These are phyloP conservation scores for Cardiocondyla obscurior DNA, from an alignment of 1,140 invertebrate species.

Conservation along the genomic window DNA sequence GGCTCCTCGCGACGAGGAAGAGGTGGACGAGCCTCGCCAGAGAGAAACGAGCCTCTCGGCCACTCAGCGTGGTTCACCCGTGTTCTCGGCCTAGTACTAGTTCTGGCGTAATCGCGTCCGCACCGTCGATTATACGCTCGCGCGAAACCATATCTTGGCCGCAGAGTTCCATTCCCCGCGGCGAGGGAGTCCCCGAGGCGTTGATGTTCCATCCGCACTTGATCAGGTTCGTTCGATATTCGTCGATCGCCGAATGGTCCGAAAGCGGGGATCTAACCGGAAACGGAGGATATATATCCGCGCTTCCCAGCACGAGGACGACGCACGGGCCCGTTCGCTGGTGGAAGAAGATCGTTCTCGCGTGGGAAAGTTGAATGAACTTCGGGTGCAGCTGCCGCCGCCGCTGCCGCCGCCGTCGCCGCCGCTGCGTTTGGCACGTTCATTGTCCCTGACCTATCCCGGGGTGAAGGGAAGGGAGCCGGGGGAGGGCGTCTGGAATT, in stretches of 20 bases:
- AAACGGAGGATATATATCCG: neutral
- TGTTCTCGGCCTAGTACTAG: constrained; percentile 50
- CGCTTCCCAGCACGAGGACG: neutral
- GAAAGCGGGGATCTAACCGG: neutral
- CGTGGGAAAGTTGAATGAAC: constrained; percentile 41
- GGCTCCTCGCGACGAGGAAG: constrained; percentile 57
- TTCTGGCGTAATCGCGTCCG: constrained; percentile 46
- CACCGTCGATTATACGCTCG: constrained; percentile 10
- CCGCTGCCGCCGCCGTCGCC: neutral
- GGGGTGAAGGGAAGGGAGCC: neutral
- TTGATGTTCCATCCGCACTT: constrained; percentile 7
- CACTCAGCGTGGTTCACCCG: constrained; percentile 60
- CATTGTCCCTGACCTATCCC: constrained; percentile 55
- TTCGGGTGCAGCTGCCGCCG: neutral
- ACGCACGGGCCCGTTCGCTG: neutral
- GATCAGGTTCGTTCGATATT: constrained; percentile 28
- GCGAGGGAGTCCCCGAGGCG: neutral
- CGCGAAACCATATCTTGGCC: neutral
- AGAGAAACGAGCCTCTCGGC: constrained; percentile 50
- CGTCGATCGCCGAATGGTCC: neutral
- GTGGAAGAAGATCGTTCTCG: constrained; percentile 9
- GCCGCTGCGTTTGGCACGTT: constrained; percentile 51
- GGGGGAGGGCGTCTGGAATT: constrained; percentile 34
- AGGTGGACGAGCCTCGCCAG: constrained; percentile 47
- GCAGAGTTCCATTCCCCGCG: neutral